Base-by-base conservation (phyloP, 92 coral and sea anemone genomes). In the Palythoa caribaeorum region DNA sequence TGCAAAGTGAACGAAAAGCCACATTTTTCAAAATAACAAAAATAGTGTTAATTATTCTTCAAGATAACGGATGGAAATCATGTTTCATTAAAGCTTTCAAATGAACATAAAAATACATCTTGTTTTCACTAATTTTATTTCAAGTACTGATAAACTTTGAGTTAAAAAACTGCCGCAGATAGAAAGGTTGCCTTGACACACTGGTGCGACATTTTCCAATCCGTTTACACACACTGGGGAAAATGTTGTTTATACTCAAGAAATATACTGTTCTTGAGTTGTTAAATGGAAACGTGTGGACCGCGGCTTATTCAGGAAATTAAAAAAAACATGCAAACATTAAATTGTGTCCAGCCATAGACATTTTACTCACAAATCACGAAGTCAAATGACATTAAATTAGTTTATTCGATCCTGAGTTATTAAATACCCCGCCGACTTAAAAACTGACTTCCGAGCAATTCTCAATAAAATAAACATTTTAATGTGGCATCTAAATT, bases 361-460 rank as follows among this genome's bases (percentile, higher is more conserved):
- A 81, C 86, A 48, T 81, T 66, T 81, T 81, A 66, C 86, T 66
- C 75, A 12, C 62, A 51, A 81, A 68, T 81, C 86, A 69, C 74
- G 10, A 81, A 81, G 86, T 66, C 75, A 81, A 81, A 81, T 81
- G 86, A 81, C 86, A 63, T 81, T 66, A 81, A 81, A 81, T 81
- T 81, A 81, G 86, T 81, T 66, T 81, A 81, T 81, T 81, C 75
- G 86, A 48, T 66, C 62, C 40, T 81, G 35, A 69, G 86, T 81
- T 81, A 81, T 81, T 81, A 81, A 81, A 81, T 81, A 48, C 74
- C 86, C 86, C 75, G 54, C 75, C 76, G 86, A 63, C 76, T 65
- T 19, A 81, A 81, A 81, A 81, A 81, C 20, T 50, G 55, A 81
- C 76, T 81, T 81, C 86, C 86, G 86, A 40, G 86, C 86, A 21